Conservation (phyloP, 2,888 invertebrate species). For the Nomada ferruginata region DNA sequence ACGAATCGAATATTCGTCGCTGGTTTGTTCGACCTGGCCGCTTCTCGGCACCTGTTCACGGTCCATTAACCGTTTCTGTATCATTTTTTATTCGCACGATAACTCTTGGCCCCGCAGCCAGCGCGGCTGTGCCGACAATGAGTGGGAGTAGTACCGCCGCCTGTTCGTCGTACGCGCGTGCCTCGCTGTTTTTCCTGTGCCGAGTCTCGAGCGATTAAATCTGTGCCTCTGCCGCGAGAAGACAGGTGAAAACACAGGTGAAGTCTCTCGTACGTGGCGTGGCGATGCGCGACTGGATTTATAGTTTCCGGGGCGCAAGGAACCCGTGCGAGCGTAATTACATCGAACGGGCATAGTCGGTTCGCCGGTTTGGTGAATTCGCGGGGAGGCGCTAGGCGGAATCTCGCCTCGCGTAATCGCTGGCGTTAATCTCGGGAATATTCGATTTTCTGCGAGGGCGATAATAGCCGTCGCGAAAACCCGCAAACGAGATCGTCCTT, state of each 20-base stretch:
- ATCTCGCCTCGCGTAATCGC: slow-evolving; percentile 23
- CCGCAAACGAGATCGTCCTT: not conserved
- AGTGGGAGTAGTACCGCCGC: slow-evolving; percentile 34
- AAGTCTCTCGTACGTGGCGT: slow-evolving; percentile 39
- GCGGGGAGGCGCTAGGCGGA: slow-evolving; percentile 18
- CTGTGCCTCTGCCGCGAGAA: slow-evolving; percentile 39
- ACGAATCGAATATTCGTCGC: slow-evolving; percentile 40
- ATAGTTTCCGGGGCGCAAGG: slow-evolving; percentile 45
- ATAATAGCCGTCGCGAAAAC: slow-evolving; percentile 6
- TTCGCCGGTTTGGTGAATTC: slow-evolving; percentile 11
- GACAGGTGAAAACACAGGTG: slow-evolving; percentile 53
- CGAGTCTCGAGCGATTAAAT: slow-evolving; percentile 61
- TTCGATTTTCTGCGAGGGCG: not conserved
- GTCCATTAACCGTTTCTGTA: slow-evolving; percentile 21
- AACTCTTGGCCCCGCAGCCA: slow-evolving; percentile 21
- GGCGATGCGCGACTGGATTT: slow-evolving; percentile 45
- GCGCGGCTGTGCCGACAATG: slow-evolving; percentile 25
- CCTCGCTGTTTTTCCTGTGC: slow-evolving; percentile 19
- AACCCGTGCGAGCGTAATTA: slow-evolving; percentile 47
- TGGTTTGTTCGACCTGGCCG: slow-evolving; percentile 13
- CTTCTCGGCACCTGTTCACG: slow-evolving; percentile 18
- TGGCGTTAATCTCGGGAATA: not conserved
- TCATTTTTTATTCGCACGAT: slow-evolving; percentile 11
- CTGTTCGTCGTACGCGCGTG: slow-evolving; percentile 41
- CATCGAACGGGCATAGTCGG: slow-evolving; percentile 23